Evolutionary conservation across 2,113 vertebrate species (phyloP).

Genomic region (Urocynchramus pylzowi): DNA sequence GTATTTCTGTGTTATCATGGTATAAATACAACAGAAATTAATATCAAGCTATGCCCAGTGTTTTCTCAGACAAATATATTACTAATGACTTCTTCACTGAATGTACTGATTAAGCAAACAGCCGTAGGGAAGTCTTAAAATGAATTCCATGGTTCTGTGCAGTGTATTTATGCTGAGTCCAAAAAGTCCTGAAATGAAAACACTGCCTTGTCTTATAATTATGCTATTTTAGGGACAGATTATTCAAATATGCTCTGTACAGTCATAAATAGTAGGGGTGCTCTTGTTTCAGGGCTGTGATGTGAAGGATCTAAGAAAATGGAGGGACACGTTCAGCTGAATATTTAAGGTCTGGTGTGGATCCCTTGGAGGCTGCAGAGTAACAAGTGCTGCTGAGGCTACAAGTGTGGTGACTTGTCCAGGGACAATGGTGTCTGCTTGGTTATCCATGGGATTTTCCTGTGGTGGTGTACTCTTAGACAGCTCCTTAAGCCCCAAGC

Average conservation of each 20-base stretch:
- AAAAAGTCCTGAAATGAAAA: slow-evolving; percentile 27
- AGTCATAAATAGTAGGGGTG: neutral
- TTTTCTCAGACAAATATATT: slow-evolving; percentile 17
- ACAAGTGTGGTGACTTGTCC: neutral
- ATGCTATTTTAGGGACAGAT: neutral
- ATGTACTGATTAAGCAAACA: slow-evolving; percentile 52
- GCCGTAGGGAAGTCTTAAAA: slow-evolving; percentile 18
- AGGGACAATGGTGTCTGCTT: neutral
- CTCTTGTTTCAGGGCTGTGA: neutral
- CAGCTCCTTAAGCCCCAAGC: neutral
- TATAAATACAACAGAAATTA: neutral
- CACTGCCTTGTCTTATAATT: slow-evolving; percentile 13
- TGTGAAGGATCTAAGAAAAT: neutral
- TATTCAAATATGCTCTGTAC: neutral
- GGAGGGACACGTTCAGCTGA: fast-evolving
- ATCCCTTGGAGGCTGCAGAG: neutral
- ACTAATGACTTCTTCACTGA: slow-evolving; percentile 34
- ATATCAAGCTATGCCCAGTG: neutral
- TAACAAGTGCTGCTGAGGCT: neutral
- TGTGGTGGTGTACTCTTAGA: neutral
- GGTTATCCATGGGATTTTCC: neutral
- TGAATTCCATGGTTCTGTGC: neutral
- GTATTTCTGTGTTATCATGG: neutral
- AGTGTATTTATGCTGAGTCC: slow-evolving; percentile 5
- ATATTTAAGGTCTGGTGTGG: neutral